Base-by-base conservation (phyloP, 2,888 invertebrate species). In the Mayetiola destructor region DNA sequence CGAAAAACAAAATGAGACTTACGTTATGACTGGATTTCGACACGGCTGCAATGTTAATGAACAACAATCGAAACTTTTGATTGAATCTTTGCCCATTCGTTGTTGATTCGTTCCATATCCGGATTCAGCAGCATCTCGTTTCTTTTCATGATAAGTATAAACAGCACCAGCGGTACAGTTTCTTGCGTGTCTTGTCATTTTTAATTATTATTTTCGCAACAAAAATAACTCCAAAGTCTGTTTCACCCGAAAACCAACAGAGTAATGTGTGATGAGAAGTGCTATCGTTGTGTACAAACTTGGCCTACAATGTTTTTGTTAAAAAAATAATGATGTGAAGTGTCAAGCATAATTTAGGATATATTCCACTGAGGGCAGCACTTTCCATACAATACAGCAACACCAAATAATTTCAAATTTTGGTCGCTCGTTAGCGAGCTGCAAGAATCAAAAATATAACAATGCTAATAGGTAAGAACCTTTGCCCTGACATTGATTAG, bases 141-240 rank as follows among this genome's bases (percentile, higher is more conserved):
- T 88, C 73, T 94, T 91, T 69, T 99, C 99, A 65, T 95, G 91
- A 66, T 99, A 97, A 0, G 97, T 94, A 69, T 99, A 99, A 10
- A 97, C 96, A 9, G 96, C 91, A 58, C 95, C 93, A 1, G 99
- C 97, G 1, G 99, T 99, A 67, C 93, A 93, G 74, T 99, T 99
- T 71, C 92, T 84, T 10, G 95, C 97, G 69, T 99, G 99, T 57
- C 99, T 80, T 1, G 93, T 93, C 93, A 93, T 93, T 59, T 39
- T 32, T 30, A 37, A 16, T 16, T n/a, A 37, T 32, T 5, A n/a
- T 10, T 37, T n/a, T 37, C 9, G n/a, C 12, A 16, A 8, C 9
- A 37, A 40, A 5, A 40, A 18, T 6, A 16, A 40, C 10, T 18
- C 6, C 6, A 18, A 40, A 40, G 2, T 6, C 9, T 18, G 9